A percentile compares a stretch with the other conserved stretches of the same genome.
phyloP scores from a whole-genome alignment of 2,888 invertebrate species.

The Strigamia maritima region DNA sequence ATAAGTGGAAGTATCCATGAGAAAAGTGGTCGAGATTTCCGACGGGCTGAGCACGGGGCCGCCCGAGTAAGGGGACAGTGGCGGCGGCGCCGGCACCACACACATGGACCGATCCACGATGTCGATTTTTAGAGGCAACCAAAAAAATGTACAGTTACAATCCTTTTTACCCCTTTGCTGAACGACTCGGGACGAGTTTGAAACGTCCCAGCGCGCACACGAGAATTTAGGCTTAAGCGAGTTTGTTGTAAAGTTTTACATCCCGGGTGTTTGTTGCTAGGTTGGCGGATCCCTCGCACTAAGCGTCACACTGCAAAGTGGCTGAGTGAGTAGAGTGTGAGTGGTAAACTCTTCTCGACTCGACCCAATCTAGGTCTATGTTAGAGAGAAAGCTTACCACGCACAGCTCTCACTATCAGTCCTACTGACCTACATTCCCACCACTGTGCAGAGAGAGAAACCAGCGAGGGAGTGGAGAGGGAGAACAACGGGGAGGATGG shows the following conservation, averaged over 20 bases:
- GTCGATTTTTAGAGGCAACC: not conserved
- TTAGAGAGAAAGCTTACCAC: constrained; percentile 41
- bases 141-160: not conserved
- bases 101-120: not conserved
- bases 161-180: not conserved
- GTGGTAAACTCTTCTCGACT: constrained; percentile 29
- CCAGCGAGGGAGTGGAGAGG: constrained; percentile 3
- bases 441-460: constrained; percentile 18
- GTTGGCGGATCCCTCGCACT: not conserved
- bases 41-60: constrained; percentile 41
- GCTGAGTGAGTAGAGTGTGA: constrained; percentile 37
- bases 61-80: not conserved
- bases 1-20: constrained; percentile 42
- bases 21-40: constrained; percentile 31
- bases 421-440: constrained; percentile 43
- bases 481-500: not conserved
- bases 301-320: not conserved
- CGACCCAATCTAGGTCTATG: constrained; percentile 42
- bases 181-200: not conserved
- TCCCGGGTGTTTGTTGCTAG: not conserved
- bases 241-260: not conserved
- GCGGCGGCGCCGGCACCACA: not conserved
- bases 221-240: not conserved
- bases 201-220: not conserved
- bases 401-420: constrained; percentile 29